Conservation (phyloP, 2,888 invertebrate species). For the Apeira syringaria region DNA sequence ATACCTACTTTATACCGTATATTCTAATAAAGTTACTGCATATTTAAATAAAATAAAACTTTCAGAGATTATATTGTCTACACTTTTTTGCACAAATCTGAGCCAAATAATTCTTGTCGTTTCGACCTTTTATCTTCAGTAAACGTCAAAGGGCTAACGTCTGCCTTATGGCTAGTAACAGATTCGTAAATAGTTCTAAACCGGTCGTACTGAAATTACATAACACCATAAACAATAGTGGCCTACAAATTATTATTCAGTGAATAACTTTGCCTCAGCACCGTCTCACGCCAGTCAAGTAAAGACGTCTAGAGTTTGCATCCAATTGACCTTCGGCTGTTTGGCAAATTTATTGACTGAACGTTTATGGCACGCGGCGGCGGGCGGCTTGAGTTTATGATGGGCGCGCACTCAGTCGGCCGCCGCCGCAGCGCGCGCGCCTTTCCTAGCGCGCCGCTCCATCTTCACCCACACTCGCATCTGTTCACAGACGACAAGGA, state of each 20-base stretch:
- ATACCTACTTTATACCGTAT: too few species aligned
- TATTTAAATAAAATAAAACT: too few species aligned
- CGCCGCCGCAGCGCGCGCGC: conserved; percentile 58
- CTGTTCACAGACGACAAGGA: conserved; percentile 89
- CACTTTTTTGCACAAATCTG: too few species aligned
- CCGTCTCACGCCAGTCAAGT: conserved; percentile 59
- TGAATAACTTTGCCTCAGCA: conserved; percentile 57
- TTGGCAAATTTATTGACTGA: conserved; percentile 79
- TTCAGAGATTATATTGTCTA: too few species aligned
- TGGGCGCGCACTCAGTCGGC: conserved; percentile 58
- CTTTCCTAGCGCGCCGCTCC: conserved; percentile 36
- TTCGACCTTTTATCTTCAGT: too few species aligned
- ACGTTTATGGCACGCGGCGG: conserved; percentile 68
- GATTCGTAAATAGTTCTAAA: conserved; percentile 1
- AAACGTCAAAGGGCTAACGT: too few species aligned
- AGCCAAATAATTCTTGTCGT: too few species aligned
- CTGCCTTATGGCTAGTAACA: too few species aligned
- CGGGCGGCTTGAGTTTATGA: conserved; percentile 43
- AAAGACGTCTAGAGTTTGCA: conserved; percentile 67
- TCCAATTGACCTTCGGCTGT: conserved; percentile 77
- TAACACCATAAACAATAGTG: conserved; percentile 51
- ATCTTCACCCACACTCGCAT: conserved; percentile 35
- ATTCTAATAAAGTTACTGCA: too few species aligned
- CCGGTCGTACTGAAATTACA: conserved; percentile 33
- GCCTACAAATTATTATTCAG: conserved; percentile 69